Base-by-base conservation (phyloP, 2,888 invertebrate genomes). In the Pocota personata region DNA sequence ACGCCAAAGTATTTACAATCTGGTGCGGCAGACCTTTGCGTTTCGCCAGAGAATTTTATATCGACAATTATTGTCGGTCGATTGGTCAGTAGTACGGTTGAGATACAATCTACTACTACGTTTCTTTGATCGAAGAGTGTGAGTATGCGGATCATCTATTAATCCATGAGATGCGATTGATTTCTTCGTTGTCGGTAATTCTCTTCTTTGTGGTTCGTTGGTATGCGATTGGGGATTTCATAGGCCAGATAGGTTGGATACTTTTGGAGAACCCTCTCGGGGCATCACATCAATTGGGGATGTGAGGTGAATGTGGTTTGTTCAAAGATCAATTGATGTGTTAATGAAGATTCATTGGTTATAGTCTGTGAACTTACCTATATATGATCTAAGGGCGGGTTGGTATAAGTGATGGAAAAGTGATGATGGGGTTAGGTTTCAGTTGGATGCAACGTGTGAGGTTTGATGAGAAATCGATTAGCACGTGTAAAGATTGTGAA, bases 261-360 rank as follows among this genome's bases (percentile, higher is more conserved):
- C n/a, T 50, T n/a, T 48, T 7, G 46, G 2, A n/a, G 19, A 64
- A 57, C 21, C 32, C 72, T 58, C 79, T 66, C 12, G 71, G 72
- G 72, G 72, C 27, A 62, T 37, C 43, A 19, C 5, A 52, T 43
- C 37, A 32, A 43, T 2, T 69, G 30, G 14, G 52, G 62, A 35
- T 64, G 62, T 24, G 57, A 40, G 62, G 43, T 62, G 40, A 24
- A 73, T 82, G 66, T 32, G 43, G 73, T 48, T 52, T 71, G 64
- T 50, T 66, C 66, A 37, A 73, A 66, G 52, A 83, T 72, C 78
- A 83, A 82, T 66, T 73, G 83, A 73, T 48, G 66, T 78, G 78
- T 78, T 83, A 78, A 83, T 83, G 73, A 78, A 78, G 83, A 83
- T 83, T 73, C 83, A 83, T 83, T 83, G 78, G 78, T 35, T 73